These are phyloP conservation scores for Chrysomallon squamiferum DNA, from an alignment of 1,140 invertebrate genomes.

Conservation along the genomic window DNA sequence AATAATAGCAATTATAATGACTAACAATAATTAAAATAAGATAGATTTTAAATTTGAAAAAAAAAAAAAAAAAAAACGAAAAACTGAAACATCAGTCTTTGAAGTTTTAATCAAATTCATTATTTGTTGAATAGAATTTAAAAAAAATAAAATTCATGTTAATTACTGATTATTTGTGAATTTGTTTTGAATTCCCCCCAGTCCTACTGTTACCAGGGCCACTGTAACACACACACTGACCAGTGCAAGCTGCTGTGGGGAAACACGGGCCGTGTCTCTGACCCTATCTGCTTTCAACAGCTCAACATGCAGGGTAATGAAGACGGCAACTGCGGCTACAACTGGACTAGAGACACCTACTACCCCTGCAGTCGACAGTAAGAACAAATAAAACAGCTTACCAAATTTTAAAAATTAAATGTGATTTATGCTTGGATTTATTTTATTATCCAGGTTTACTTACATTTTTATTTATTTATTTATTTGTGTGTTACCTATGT, in stretches of 20 bases:
- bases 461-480: too few relatives aligned
- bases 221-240: constrained; percentile 87
- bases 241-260: constrained; percentile 97
- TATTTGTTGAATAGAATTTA: too few relatives aligned
- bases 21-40: too few relatives aligned
- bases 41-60: too few relatives aligned
- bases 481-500: not conserved
- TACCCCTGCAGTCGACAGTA: constrained; percentile 76
- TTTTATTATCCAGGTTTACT: not conserved
- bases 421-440: not conserved
- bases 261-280: constrained; percentile 83
- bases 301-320: constrained; percentile 85
- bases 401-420: not conserved
- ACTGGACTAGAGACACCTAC: constrained; percentile 77
- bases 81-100: too few relatives aligned
- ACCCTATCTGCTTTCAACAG: constrained; percentile 80
- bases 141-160: too few relatives aligned
- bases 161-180: too few relatives aligned
- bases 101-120: too few relatives aligned
- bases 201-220: constrained; percentile 91
- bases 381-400: constrained; percentile 56
- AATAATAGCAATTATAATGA: too few relatives aligned
- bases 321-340: constrained; percentile 95
- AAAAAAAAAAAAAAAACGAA: too few relatives aligned
- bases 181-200: too few relatives aligned